Evolutionary conservation across 1,140 invertebrate genomes (phyloP).

Genomic region (Ceratina japonica): DNA sequence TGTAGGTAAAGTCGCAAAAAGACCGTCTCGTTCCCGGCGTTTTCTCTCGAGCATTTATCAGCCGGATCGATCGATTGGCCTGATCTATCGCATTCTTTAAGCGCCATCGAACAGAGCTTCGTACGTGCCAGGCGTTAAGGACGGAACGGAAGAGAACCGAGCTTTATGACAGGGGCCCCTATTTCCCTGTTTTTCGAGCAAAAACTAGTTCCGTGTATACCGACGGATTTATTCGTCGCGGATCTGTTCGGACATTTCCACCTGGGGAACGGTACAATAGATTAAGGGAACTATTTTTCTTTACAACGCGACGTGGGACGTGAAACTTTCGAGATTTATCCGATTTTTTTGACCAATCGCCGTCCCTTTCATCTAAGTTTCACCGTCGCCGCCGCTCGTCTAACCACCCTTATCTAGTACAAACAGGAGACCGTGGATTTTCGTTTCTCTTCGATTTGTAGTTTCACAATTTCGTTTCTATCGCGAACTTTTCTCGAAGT

Average conservation of each 20-base stretch:
- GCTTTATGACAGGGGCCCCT: not conserved
- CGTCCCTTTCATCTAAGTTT: not conserved
- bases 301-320: too few relatives aligned
- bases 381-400: not conserved
- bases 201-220: not conserved
- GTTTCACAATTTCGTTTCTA: not conserved
- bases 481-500: not conserved
- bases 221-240: conserved; percentile 5
- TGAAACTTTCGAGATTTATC: not conserved
- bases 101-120: conserved; percentile 20
- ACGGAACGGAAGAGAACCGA: not conserved
- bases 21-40: not conserved
- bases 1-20: conserved; percentile 17
- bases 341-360: conserved; percentile 4
- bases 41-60: conserved; percentile 36
- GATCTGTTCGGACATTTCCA: not conserved
- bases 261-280: not conserved
- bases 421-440: not conserved
- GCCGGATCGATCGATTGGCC: conserved; percentile 13
- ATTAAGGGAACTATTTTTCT: not conserved
- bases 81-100: conserved; percentile 42
- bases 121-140: conserved; percentile 31
- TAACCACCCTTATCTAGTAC: not conserved
- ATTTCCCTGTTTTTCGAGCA: conserved; percentile 15
- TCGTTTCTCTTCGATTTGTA: not conserved